phyloP scores from a whole-genome alignment of 2,888 invertebrate genomes.

The Herminia tarsipennalis region DNA sequence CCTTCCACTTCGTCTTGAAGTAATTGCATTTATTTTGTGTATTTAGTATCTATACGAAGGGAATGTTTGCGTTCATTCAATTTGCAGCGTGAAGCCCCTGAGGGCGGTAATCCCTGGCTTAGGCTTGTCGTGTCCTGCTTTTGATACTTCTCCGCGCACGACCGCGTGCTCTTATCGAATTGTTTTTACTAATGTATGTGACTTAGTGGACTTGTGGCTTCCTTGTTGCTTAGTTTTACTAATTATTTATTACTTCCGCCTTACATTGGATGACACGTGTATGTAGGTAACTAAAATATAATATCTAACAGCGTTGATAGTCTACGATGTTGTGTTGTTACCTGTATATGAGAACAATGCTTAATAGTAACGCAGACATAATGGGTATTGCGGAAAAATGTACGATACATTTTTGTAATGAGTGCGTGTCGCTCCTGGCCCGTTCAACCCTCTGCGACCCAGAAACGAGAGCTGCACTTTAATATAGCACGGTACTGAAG shows the following conservation, averaged over 20 bases:
- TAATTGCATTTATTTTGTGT: conserved; percentile 60
- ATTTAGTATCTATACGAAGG: conserved; percentile 47
- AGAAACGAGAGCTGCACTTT: conserved; percentile 43
- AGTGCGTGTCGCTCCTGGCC: conserved; percentile 36
- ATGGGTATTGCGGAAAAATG: conserved; percentile 11
- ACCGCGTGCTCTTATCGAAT: conserved; percentile 29
- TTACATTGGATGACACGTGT: too few species aligned
- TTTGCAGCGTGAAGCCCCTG: conserved; percentile 79
- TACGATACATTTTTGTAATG: conserved; percentile 33
- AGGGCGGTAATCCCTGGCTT: conserved; percentile 77
- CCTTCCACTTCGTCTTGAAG: conserved; percentile 41
- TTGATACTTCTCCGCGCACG: conserved; percentile 52
- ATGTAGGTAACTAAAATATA: too few species aligned
- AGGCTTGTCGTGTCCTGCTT: conserved; percentile 76
- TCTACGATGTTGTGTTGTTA: too few species aligned
- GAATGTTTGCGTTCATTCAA: conserved; percentile 77
- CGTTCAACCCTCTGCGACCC: conserved; percentile 37
- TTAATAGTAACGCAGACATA: background rate
- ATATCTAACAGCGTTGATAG: too few species aligned
- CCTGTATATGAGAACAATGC: too few species aligned
- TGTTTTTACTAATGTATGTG: conserved; percentile 42
- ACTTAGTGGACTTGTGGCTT: background rate
- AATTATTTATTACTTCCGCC: too few species aligned
- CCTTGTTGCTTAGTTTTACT: conserved; percentile 1
- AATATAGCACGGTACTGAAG: conserved; percentile 37